A percentile compares a stretch with the other conserved stretches of the same genome.
phyloP scores from a whole-genome alignment of 1,140 invertebrate species.

The Potamilus streckersoni region DNA sequence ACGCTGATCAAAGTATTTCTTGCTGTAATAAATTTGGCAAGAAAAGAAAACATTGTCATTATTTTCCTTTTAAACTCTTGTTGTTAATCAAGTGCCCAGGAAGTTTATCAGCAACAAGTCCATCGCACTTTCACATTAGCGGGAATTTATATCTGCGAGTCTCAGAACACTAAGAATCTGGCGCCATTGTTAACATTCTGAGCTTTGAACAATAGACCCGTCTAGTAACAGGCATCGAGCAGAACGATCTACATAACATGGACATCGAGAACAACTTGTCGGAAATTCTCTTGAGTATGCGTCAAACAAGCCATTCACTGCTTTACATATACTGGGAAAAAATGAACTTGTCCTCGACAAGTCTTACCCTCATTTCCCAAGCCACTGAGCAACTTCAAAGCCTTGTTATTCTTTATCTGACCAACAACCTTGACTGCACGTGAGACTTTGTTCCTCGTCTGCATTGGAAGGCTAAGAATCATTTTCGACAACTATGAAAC shows the following conservation, averaged over 20 bases:
- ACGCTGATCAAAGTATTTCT: no score
- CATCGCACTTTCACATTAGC: slow-evolving; percentile 1
- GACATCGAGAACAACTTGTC: background rate
- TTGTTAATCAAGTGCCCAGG: no score
- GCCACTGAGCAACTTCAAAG: slow-evolving; percentile 14
- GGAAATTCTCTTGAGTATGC: slow-evolving; percentile 18
- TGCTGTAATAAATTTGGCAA: no score
- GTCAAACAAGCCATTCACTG: slow-evolving; percentile 20
- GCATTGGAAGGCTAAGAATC: background rate
- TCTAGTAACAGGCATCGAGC: slow-evolving; percentile 26
- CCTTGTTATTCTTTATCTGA: slow-evolving; percentile 4
- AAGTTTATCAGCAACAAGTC: no score
- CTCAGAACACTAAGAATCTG: slow-evolving; percentile 19
- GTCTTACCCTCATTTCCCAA: slow-evolving; percentile 10
- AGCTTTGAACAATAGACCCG: slow-evolving; percentile 12
- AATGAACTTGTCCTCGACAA: background rate
- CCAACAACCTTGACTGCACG: slow-evolving; percentile 21
- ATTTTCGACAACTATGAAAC: slow-evolving; percentile 9
- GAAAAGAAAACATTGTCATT: no score
- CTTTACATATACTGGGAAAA: slow-evolving; percentile 1
- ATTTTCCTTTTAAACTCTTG: no score
- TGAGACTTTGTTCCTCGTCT: slow-evolving; percentile 14
- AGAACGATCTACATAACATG: slow-evolving; percentile 21
- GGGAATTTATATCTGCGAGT: slow-evolving; percentile 11
- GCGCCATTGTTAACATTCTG: slow-evolving; percentile 13